phyloP scores from a whole-genome alignment of 64 coral and sea anemone species.

The Exaiptasia diaphana region DNA sequence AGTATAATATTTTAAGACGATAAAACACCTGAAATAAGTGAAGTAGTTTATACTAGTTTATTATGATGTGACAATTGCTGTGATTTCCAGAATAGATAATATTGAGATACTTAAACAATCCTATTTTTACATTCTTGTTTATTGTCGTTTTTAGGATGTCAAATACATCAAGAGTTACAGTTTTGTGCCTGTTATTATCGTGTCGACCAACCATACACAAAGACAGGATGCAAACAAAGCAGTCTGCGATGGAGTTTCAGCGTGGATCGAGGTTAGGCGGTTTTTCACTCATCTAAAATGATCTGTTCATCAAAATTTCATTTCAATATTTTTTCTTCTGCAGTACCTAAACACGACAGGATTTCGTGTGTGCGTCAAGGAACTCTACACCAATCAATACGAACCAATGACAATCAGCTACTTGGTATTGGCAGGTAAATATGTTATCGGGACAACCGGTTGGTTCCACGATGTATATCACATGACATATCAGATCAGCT shows the following conservation, averaged over 20 bases:
- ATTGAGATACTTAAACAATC: no score
- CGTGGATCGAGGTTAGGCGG: not conserved
- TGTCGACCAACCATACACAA: not conserved
- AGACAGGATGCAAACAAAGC: not conserved
- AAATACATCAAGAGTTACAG: not conserved
- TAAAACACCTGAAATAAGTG: no score
- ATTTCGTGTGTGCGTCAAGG: constrained; percentile 42
- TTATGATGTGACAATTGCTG: no score
- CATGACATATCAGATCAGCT: no score
- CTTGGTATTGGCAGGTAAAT: constrained; percentile 40
- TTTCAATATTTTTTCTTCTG: not conserved
- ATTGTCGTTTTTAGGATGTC: not conserved
- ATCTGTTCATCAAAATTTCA: not conserved
- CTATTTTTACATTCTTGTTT: not conserved
- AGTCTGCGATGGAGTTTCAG: not conserved
- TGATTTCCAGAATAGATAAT: no score
- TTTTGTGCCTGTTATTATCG: not conserved
- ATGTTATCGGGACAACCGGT: no score
- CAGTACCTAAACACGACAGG: constrained; percentile 24
- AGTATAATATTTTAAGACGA: no score
- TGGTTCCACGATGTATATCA: no score
- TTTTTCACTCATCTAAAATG: not conserved
- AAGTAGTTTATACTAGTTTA: no score
- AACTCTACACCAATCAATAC: constrained; percentile 48
- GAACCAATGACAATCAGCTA: constrained; percentile 25